Evolutionary conservation across 2,888 invertebrate genomes (phyloP).

Genomic region (Megamerina dolium): DNA sequence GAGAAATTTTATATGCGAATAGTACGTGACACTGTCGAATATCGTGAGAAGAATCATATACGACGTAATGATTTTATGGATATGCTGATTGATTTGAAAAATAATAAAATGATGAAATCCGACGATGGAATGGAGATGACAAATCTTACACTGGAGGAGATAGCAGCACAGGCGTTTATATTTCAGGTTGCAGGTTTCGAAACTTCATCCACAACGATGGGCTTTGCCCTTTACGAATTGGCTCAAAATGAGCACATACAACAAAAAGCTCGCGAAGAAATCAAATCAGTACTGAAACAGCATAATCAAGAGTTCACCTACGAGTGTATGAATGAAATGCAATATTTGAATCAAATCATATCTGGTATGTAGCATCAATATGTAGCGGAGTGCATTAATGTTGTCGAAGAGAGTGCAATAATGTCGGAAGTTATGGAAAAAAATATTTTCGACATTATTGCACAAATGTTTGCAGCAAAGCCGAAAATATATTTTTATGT

Average conservation of each 20-base stretch:
- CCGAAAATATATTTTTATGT: too few species aligned
- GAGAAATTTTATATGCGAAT: slow-evolving; percentile 39
- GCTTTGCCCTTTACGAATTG: slow-evolving; percentile 45
- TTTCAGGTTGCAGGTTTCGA: slow-evolving; percentile 54
- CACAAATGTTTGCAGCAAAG: too few species aligned
- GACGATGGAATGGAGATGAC: slow-evolving; percentile 31
- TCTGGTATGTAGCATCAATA: slow-evolving; percentile 47
- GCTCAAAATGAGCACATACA: slow-evolving; percentile 28
- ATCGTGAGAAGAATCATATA: slow-evolving; percentile 40
- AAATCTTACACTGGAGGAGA: slow-evolving; percentile 31
- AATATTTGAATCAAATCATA: slow-evolving; percentile 51
- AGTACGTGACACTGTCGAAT: slow-evolving; percentile 44
- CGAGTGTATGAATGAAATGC: slow-evolving; percentile 50
- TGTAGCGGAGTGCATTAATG: too few species aligned
- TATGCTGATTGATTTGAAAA: slow-evolving; percentile 47
- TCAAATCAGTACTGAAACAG: slow-evolving; percentile 40
- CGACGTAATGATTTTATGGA: slow-evolving; percentile 52
- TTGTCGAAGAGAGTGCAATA: too few species aligned
- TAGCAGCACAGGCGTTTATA: slow-evolving; percentile 34
- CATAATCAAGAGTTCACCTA: slow-evolving; percentile 48
- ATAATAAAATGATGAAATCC: slow-evolving; percentile 25
- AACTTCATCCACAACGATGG: slow-evolving; percentile 58
- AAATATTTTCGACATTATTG: too few species aligned
- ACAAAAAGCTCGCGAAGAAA: slow-evolving; percentile 35
- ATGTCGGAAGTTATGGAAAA: too few species aligned